Evolutionary conservation across 2,113 vertebrate genomes (phyloP).

Genomic region (Colossoma macropomum): DNA sequence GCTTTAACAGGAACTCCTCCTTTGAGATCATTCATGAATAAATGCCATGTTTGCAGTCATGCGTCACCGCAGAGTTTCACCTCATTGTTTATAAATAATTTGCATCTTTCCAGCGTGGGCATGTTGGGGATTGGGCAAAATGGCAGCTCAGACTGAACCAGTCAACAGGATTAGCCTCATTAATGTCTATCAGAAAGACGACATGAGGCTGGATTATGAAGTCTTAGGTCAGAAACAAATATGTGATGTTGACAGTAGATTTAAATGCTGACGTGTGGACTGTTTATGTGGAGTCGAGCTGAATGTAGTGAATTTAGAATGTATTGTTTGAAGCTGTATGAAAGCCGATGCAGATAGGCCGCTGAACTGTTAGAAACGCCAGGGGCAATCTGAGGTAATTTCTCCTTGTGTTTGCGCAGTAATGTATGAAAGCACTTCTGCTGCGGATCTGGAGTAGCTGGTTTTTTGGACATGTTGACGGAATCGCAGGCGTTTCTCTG

Average conservation of each 20-base stretch:
- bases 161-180: neutral
- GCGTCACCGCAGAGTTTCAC: neutral
- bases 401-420: constrained; percentile 4
- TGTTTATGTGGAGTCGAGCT: neutral
- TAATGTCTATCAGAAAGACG: neutral
- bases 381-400: neutral
- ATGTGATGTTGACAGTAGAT: neutral
- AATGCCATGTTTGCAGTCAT: neutral
- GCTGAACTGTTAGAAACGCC: neutral
- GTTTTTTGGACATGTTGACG: constrained; percentile 24
- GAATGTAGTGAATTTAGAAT: neutral
- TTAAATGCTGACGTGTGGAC: too few species aligned
- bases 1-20: neutral
- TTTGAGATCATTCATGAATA: neutral
- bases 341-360: neutral
- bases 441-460: neutral
- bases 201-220: neutral
- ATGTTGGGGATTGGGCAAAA: neutral
- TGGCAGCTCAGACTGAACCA: neutral
- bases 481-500: constrained; percentile 13
- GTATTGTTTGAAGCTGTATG: neutral
- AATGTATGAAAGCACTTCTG: constrained; percentile 9
- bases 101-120: neutral
- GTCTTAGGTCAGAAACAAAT: neutral
- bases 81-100: neutral